Evolutionary conservation across 2,113 vertebrate species (phyloP).

Genomic region (Heterotis niloticus): DNA sequence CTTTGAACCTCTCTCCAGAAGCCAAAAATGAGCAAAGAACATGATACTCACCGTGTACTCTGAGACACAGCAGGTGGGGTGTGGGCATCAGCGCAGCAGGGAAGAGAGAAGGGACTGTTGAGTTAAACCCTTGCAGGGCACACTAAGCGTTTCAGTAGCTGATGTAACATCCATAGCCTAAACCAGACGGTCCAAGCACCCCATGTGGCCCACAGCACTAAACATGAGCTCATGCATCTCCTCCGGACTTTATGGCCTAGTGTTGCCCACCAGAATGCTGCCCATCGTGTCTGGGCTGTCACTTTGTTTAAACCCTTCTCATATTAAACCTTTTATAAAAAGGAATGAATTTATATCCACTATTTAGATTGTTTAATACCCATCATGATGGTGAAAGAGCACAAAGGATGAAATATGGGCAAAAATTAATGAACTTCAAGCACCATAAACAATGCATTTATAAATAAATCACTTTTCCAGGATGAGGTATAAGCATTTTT

Average conservation of each 20-base stretch:
- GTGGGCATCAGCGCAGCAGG: neutral
- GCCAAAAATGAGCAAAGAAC: neutral
- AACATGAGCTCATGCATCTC: too few relatives aligned
- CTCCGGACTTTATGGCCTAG: neutral
- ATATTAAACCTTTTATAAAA: too few relatives aligned
- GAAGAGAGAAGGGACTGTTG: neutral
- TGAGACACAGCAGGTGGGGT: neutral
- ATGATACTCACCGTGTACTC: constrained; percentile 19
- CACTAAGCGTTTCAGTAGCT: neutral
- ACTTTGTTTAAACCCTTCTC: too few relatives aligned
- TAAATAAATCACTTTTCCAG: too few relatives aligned
- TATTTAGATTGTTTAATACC: too few relatives aligned
- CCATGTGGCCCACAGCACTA: neutral
- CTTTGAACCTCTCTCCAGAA: too few relatives aligned
- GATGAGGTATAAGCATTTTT: too few relatives aligned
- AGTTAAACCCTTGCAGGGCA: neutral
- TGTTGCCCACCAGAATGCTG: neutral
- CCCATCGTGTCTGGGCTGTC: neutral
- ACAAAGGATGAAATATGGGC: too few relatives aligned
- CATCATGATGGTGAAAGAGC: too few relatives aligned
- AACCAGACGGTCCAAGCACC: neutral
- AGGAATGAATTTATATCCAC: too few relatives aligned
- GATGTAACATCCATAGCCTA: neutral
- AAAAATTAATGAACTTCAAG: too few relatives aligned
- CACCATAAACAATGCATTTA: too few relatives aligned